Base-by-base conservation (phyloP, 2,113 vertebrate species). In the Heterochromis multidens region DNA sequence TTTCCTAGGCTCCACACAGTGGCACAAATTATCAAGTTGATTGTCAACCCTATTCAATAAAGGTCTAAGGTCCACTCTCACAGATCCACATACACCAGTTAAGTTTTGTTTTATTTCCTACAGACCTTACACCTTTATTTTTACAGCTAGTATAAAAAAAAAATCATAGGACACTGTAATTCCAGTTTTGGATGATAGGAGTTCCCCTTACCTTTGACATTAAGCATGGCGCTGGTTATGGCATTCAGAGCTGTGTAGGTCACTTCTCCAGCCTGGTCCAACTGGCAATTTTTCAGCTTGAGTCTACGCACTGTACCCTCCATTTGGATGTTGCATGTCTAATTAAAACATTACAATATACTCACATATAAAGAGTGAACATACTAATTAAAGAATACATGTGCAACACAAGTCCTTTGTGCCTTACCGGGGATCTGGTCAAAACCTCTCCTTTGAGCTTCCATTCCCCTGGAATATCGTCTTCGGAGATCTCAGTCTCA, bases 191-290 rank as follows among this genome's bases (percentile, higher is more conserved):
- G 33, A 25, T 4, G 19, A 23, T 60, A 10, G 16, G 6, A 87
- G 25, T 1, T 10, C 7, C 8, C 56, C 19, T 6, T 97, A 99
- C 99, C 99, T 98, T 97, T 99, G 19, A 99, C 98, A 49, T 96
- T 98, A 79, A 99, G 95, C 93, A 98, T 97, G 59, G 98, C 98
- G 6, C 91, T 94, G n/a, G 98, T 99, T 7, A 97, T 4, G 0
- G 97, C 98, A 7, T 99, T 99, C 52, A 98, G 85, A 4, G 98
- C 99, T 89, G 97, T 97, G 94, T 97, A 99, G 21, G 97, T 96
- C 57, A 99, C 97, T 94, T 99, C 98, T 6, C 99, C 99, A 21
- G 99, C 97, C 88, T 99, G 97, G 14, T 99, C 98, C 89, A 99
- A 56, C 89, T 98, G 97, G 86, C 98, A 97, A 89, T 97, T 97